Evolutionary conservation across 1,140 invertebrate species (phyloP).

Genomic region (Pachypsylla venusta): DNA sequence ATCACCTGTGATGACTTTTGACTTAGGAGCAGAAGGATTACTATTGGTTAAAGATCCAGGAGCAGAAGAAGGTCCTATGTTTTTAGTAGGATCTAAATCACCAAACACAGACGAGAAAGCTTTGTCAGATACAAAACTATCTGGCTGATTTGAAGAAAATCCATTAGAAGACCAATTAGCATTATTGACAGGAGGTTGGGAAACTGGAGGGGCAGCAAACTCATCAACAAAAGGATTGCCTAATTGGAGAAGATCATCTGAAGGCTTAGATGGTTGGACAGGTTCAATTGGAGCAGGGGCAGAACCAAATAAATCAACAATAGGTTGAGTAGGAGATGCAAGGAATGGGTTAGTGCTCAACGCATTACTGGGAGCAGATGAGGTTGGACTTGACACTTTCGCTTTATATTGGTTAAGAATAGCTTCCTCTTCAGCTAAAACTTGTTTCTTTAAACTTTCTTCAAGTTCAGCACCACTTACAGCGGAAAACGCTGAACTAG

Average conservation of each 20-base stretch:
- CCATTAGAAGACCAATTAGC: slow-evolving; percentile 54
- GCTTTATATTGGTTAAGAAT: slow-evolving; percentile 89
- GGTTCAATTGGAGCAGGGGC: slow-evolving; percentile 30
- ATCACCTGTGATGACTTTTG: slow-evolving; percentile 75
- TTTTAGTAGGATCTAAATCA: slow-evolving; percentile 32
- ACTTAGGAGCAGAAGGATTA: slow-evolving; percentile 26
- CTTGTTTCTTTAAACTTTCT: slow-evolving; percentile 68
- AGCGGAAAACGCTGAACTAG: slow-evolving; percentile 68
- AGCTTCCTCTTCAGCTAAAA: slow-evolving; percentile 85
- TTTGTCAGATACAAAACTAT: slow-evolving; percentile 60
- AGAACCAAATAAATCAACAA: slow-evolving; percentile 56
- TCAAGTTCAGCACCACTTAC: slow-evolving; percentile 55
- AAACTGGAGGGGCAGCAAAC: slow-evolving; percentile 39
- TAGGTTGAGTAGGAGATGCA: slow-evolving; percentile 40
- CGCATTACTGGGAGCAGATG: slow-evolving; percentile 34
- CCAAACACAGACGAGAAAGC: slow-evolving; percentile 74
- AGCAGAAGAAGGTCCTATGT: slow-evolving; percentile 35
- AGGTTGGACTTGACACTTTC: slow-evolving; percentile 57
- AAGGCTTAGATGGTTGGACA: slow-evolving; percentile 45
- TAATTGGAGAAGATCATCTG: slow-evolving; percentile 75
- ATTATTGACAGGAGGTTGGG: slow-evolving; percentile 31
- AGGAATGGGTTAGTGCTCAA: slow-evolving; percentile 76
- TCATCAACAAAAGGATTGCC: slow-evolving; percentile 83
- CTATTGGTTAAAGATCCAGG: slow-evolving; percentile 14
- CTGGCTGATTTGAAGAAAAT: slow-evolving; percentile 34